Base-by-base conservation (phyloP, 2,797 vertebrate species). In the Epinephelus awoara region DNA sequence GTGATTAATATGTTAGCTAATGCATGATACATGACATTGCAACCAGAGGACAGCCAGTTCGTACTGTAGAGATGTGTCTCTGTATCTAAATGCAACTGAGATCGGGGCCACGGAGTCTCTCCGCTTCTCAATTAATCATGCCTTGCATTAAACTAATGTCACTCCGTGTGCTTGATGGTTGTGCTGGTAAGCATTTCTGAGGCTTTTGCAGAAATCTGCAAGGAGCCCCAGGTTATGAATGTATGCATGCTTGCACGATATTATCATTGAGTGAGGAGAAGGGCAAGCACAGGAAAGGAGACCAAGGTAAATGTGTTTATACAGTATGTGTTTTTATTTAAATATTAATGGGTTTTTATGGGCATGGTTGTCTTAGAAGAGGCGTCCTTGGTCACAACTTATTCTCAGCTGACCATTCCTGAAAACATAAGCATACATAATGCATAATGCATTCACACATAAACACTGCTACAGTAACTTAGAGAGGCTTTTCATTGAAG, bases 1-100 rank as follows among this genome's bases (percentile, higher is more conserved):
- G 80, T 89, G 88, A 94, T 91, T 89, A 90, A 93, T 91, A 89
- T 88, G 86, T 90, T 89, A 70, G 82, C 83, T 91, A 90, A 90
- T 90, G 87, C 80, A 84, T 87, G 89, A 92, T 91, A 86, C 88
- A 90, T 92, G 82, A 86, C 82, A 75, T 85, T 76, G 85, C 76
- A 82, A 83, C 77, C 81, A 79, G 67, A 79, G 83, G 82, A 87
- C 84, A 64, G 80, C 11, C 61, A 21, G 65, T 80, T 83, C 42
- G 11, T 64, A 34, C 67, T 44, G 59, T 76, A 61, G 67, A 82
- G 69, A 82, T 69, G 76, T 47, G 72, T 75, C 58, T 78, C 51
- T 57, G 69, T 77, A 75, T 88, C 61, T 65, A 63, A 88, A 87
- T 75, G 77, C 75, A 73, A 55, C 72, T 29, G 29, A 67, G 70